Evolutionary conservation across 2,797 vertebrate species (phyloP), one percentile per base, ranked within the genome.

Genomic region (Thaleichthys pacificus): DNA sequence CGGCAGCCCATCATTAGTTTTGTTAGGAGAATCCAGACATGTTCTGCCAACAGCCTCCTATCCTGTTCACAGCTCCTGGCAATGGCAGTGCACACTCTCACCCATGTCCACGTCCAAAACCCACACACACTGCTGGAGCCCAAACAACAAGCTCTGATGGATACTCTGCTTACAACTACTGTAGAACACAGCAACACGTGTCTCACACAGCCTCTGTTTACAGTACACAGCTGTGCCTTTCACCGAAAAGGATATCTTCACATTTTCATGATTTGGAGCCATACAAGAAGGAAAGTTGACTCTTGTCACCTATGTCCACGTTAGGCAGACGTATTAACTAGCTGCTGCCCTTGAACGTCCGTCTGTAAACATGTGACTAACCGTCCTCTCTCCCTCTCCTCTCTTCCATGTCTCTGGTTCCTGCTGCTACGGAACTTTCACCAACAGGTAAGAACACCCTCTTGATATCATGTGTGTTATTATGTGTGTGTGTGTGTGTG

Each of bases 401-500:
- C 66, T 69, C 70, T 66, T 69, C 57, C 74, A 84, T 89, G 87
- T 89, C 71, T 76, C 1, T 64, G 80, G 69, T 82, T 87, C 81
- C 83, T 81, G 64, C 69, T 32, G 77, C 51, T 47, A 70, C 24
- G 7, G 65, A 64, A 1, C 61, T 73, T 67, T 82, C 83, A 70
- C 82, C 87, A 84, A 85, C 90, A 93, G 91, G 91, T 93, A 91
- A 92, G 85, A 61, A 75, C 70, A 74, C 8, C 66, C 11, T 4
- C 70, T 14, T 26, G 2, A 7, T 64, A 19, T 42, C 17, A 12
- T 35, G 66, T 67, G 22, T 28, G 26, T 49, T 67, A 30, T 54
- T 24, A 51, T 30, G 14, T 54, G 3, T 21, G 30, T 32, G 38
- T 42, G 38, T 21, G 9, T 12, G n/a, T 54, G 9, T 8, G 12